Evolutionary conservation across 2,113 vertebrate species (phyloP).

Genomic region (cattle (Bos taurus)): DNA sequence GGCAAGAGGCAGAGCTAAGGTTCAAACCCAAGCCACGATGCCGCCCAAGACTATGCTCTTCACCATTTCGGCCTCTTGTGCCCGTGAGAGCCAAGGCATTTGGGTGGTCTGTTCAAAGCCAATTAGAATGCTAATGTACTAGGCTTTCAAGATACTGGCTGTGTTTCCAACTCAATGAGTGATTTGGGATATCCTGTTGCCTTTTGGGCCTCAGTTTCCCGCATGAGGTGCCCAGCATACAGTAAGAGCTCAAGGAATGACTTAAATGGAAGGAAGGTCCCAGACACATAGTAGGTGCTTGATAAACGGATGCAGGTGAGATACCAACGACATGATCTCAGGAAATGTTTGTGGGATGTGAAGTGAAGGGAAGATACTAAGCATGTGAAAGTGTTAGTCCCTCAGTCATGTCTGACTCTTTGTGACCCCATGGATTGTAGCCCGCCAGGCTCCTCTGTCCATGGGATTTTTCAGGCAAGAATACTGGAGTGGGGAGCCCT

Average conservation of each 20-base stretch:
- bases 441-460: not conserved
- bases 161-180: not conserved
- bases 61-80: accelerated
- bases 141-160: not conserved
- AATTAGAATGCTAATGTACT: not conserved
- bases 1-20: not conserved
- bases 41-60: not conserved
- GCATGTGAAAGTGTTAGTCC: not conserved
- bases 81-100: not conserved
- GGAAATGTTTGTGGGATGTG: not conserved
- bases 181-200: not conserved
- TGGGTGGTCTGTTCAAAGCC: not conserved
- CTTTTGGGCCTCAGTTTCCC: not conserved
- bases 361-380: not conserved
- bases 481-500: not conserved
- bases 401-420: not conserved
- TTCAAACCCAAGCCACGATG: not conserved
- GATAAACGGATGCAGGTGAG: not conserved
- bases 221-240: not conserved
- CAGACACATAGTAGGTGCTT: not conserved
- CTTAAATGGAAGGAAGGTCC: not conserved
- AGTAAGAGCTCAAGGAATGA: not conserved
- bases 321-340: too few species aligned
- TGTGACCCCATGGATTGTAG: not conserved
- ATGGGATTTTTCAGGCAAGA: not conserved